Base-by-base conservation (phyloP, 2,113 vertebrate genomes). In the Pelmatolapia mariae region DNA sequence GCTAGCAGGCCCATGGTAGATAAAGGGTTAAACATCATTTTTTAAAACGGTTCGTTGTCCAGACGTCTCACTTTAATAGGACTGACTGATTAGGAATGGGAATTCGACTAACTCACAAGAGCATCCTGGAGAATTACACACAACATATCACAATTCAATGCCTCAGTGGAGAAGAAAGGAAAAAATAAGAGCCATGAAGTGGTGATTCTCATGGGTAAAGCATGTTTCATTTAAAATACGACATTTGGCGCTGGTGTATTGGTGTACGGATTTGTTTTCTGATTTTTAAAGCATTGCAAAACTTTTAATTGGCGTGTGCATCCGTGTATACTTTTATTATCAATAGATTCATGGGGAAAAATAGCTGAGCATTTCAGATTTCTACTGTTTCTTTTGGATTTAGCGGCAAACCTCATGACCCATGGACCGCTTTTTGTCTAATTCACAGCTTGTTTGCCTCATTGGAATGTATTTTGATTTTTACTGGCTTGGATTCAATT, bases 111-210 rank as follows among this genome's bases (percentile, higher is more conserved):
- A 45, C 66, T 45, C 10, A 47, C 40, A 71, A 43, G 63, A 43
- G 5, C 8, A 24, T 71, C 36, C 36, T 24, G 63, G 7, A 24
- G n/a, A 71, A 71, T 71, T 71, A 4, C 36, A 38, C 19, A 68
- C 19, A 68, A 40, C 1, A 8, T 12, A 38, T 66, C 16, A 36
- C 3, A n/a, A n/a, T 66, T 1, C 61, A 38, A 0, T 12, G 11
- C 19, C 0, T 68, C 11, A 15, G 36, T 24, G 36, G 36, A 1
- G 36, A 68, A 22, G 19, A 40, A 22, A 15, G 0, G 36, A 9
- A 68, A 40, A 0, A 40, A 40, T 1, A 0, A 68, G 1, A 40
- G 63, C 7, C 36, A 68, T 0, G 0, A 68, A 0, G n/a, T 24
- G 40, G 11, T 15, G 63, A 0, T 22, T 68, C 63, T 68, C 19